Evolutionary conservation across 2,113 vertebrate species (phyloP), one percentile per base, ranked within the genome.

Genomic region (Lates calcarifer): DNA sequence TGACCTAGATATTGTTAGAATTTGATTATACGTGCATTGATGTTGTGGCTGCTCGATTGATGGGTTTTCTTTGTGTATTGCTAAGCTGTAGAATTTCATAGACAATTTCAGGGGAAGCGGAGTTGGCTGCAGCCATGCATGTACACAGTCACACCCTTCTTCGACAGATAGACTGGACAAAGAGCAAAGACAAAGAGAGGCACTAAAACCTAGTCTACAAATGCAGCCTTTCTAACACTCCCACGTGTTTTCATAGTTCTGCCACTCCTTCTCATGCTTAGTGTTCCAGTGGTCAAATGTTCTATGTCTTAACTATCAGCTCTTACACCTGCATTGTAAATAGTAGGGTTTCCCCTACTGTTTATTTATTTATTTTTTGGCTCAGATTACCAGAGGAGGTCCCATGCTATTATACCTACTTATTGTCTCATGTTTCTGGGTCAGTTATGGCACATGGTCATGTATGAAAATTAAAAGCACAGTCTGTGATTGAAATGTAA

Each of bases 1-100:
- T 92, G 89, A 91, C 89, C 90, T 90, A 91, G 80, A 90, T 90
- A 86, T 88, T 28, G 31, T 57, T 26, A 33, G 74, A 82, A 28
- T 91, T 91, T 91, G 86, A 91, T 91, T 89, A 77, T 82, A 71
- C 79, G 26, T 75, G 73, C 77, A 66, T 60, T 77, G 53, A 57
- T 83, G 83, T 79, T 64, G 82, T 57, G 72, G 79, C 79, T 71
- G 53, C 64, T 87, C 60, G 8, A 22, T 63, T 79, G 83, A 77
- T 75, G 68, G 49, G 22, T 58, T 43, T 80, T 82, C 43, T 79
- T 80, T 26, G 55, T 68, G 33, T 62, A 26, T 60, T 77, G 53
- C 77, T 62, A 57, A 85, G 78, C 74, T 81, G 64, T 47, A 79
- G 74, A 62, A 55, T 79, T 64, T 69, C 56, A 47, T 57, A 35